Conservation (phyloP, 2,113 vertebrate genomes). For the Bettongia penicillata region DNA sequence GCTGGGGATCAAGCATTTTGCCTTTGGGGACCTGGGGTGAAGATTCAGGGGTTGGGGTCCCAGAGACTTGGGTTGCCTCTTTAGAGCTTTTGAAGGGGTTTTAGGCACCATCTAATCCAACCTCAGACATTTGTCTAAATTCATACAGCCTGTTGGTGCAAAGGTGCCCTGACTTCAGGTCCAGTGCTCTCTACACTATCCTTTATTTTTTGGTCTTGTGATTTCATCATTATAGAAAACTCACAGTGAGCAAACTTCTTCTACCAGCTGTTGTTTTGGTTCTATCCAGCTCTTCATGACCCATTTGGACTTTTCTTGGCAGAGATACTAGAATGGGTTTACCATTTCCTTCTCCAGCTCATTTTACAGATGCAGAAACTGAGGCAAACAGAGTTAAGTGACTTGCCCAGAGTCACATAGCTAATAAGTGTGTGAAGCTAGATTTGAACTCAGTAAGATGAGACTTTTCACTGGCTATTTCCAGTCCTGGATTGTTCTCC, state of each 20-base stretch:
- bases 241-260: background rate
- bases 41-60: background rate
- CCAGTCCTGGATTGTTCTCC: background rate
- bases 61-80: background rate
- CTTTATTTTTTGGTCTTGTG: background rate
- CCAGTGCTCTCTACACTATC: background rate
- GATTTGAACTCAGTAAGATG: background rate
- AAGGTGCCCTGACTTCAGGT: background rate
- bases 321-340: background rate
- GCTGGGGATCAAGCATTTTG: background rate
- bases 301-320: background rate
- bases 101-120: background rate
- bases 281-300: background rate
- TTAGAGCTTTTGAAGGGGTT: background rate
- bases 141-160: background rate
- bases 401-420: slow-evolving; percentile 42
- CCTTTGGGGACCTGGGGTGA: background rate
- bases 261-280: background rate
- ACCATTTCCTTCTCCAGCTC: background rate
- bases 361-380: background rate
- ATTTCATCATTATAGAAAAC: background rate
- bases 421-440: slow-evolving; percentile 7
- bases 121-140: background rate
- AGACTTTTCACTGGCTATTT: background rate
- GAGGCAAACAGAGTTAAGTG: slow-evolving; percentile 42